Conservation (phyloP, 2,113 vertebrate genomes). For the Zosterops pallidus region DNA sequence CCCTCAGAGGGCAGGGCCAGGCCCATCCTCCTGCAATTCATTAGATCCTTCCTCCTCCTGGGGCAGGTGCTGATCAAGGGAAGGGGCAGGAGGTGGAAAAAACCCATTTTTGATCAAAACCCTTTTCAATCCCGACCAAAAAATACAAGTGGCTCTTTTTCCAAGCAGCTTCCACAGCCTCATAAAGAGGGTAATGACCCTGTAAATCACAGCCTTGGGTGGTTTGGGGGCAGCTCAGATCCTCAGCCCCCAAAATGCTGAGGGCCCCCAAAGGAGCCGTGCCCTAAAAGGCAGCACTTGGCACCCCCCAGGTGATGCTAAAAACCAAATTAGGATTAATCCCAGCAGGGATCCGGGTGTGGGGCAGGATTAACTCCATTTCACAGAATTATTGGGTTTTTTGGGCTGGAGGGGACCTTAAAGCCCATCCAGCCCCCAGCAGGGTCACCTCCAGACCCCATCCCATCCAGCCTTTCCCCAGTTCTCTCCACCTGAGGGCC, state of each 20-base stretch:
- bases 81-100: background rate
- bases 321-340: background rate
- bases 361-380: background rate
- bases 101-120: background rate
- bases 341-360: background rate
- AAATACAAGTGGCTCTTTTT: background rate
- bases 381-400: background rate
- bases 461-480: background rate
- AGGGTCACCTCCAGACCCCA: background rate
- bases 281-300: background rate
- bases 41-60: background rate
- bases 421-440: background rate
- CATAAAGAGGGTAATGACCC: background rate
- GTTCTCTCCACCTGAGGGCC: background rate
- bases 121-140: background rate
- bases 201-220: background rate
- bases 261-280: background rate
- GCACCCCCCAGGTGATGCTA: background rate
- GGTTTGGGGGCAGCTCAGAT: background rate
- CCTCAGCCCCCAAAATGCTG: background rate
- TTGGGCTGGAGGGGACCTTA: background rate
- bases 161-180: background rate
- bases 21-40: slow-evolving; percentile 19
- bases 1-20: background rate
- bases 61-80: slow-evolving; percentile 8